phyloP scores from a whole-genome alignment of 2,888 invertebrate genomes.

The Lasioglossum leucozonium region DNA sequence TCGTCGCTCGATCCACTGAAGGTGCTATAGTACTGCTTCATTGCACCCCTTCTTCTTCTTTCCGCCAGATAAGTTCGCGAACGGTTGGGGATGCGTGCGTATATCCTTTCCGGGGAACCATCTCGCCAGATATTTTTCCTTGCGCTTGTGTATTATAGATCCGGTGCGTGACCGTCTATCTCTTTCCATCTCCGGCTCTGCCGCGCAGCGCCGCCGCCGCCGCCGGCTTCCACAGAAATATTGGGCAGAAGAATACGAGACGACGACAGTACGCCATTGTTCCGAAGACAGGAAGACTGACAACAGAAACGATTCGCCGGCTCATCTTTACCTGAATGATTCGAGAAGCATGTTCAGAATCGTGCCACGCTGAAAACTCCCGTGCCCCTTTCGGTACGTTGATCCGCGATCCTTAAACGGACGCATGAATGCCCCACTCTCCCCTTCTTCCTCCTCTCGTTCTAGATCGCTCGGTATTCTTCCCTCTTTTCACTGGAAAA shows the following conservation, averaged over 20 bases:
- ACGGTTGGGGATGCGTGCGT: slow-evolving; percentile 77
- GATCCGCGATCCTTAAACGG: slow-evolving; percentile 38
- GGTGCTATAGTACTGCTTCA: slow-evolving; percentile 67
- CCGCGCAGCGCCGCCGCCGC: slow-evolving; percentile 37
- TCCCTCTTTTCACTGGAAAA: slow-evolving; percentile 2
- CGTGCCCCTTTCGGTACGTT: slow-evolving; percentile 30
- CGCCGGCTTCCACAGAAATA: slow-evolving; percentile 64
- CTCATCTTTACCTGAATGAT: slow-evolving; percentile 71
- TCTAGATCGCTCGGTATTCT: slow-evolving; percentile 11
- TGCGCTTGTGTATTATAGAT: slow-evolving; percentile 17
- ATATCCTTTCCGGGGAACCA: slow-evolving; percentile 78
- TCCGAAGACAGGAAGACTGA: slow-evolving; percentile 77
- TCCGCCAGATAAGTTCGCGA: slow-evolving; percentile 76
- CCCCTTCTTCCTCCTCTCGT: slow-evolving; percentile 1
- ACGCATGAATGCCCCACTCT: slow-evolving; percentile 28
- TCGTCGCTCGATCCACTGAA: slow-evolving; percentile 55
- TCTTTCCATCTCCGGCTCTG: neutral
- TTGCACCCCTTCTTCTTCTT: slow-evolving; percentile 73
- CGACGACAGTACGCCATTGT: slow-evolving; percentile 76
- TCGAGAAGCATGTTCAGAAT: slow-evolving; percentile 46
- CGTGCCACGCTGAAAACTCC: slow-evolving; percentile 38
- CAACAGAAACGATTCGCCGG: slow-evolving; percentile 73
- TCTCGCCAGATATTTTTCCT: slow-evolving; percentile 58
- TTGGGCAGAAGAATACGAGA: slow-evolving; percentile 68
- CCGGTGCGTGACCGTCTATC: slow-evolving; percentile 18